Base-by-base conservation (phyloP, 2,113 vertebrate species). In the Urocynchramus pylzowi region DNA sequence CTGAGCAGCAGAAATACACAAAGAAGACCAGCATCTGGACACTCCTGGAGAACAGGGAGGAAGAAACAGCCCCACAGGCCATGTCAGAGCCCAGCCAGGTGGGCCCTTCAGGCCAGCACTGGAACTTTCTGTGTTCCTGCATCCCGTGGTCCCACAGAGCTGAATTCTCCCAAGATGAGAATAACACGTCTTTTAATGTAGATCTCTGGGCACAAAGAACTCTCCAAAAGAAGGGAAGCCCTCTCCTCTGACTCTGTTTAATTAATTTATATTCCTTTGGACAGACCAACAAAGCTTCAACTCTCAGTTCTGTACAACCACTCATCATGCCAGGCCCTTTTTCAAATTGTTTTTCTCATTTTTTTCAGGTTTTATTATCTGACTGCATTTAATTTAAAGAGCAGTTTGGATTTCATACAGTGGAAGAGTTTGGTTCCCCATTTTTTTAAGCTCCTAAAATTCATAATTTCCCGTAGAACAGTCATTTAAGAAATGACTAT, bases 381-480 rank as follows among this genome's bases (percentile, higher is more conserved):
- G 76, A 68, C 69, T 41, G 15, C 23, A 52, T 50, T 61, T n/a
- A 31, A 83, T 84, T 71, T 89, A 52, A 87, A 92, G 54, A 92
- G 54, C 37, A 68, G 22, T 45, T 71, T 39, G 57, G 52, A 80
- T 91, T 92, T 92, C 68, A 65, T n/a, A 16, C 10, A 53, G 65
- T 42, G 33, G 12, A 84, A 93, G 68, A 39, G 27, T 76, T 92
- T 81, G 4, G 15, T 56, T 90, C 57, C 23, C 75, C 17, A 63
- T 76, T 90, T 64, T 71, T 76, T 76, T 41, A 63, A 73, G 37
- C 84, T 77, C 69, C 71, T 61, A 50, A 87, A 68, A 92, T 68
- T 84, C 7, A 44, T 56, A 54, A 94, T 89, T 47, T 87, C 31
- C 61, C 11, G 4, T 4, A 71, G 82, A 89, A 87, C 37, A 70